Evolutionary conservation across 2,113 vertebrate genomes (phyloP), one percentile per base, ranked within the genome.

Genomic region (Melanostigma gelatinosum): DNA sequence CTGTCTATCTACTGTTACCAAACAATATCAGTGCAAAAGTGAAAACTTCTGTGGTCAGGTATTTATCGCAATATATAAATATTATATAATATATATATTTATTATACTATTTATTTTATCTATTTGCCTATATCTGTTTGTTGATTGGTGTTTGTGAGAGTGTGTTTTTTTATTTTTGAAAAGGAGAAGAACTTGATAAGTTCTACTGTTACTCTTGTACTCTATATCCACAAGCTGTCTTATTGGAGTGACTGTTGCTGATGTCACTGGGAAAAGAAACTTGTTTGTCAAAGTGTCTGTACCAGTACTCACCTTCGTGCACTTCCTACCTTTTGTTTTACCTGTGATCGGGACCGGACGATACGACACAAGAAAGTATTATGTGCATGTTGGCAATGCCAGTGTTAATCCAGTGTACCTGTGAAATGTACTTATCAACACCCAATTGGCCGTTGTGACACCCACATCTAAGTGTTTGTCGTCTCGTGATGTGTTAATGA

Each of bases 301-400:
- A 86, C 74, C 78, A 88, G 73, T 90, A 85, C 77, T 90, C 82
- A 88, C 82, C 80, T 80, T 77, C 92, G 89, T 93, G 89, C 87
- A 90, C 88, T 84, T 87, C 85, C 67, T 87, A 79, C 65, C 72
- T 79, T 58, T 90, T 92, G 78, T 91, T 84, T 70, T 54, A 85
- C 62, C 85, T 90, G 82, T 89, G 75, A 88, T 88, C 77, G 71
- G 65, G 88, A 94, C 89, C 93, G 61, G 81, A 92, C 80, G 52
- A 69, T 87, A 83, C 65, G n/a, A 88, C 77, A 91, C 91, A 84
- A 88, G 83, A 91, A 89, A 94, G 91, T 94, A 91, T 94, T 92
- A 90, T 91, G 87, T 94, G 94, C 95, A 95, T 94, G 94, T 92
- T 89, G 82, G 80, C 91, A 89, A 85, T 90, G 78, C 88, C 87